Base-by-base conservation (phyloP, 2,888 invertebrate species). In the Rhamphomyia laevipes region DNA sequence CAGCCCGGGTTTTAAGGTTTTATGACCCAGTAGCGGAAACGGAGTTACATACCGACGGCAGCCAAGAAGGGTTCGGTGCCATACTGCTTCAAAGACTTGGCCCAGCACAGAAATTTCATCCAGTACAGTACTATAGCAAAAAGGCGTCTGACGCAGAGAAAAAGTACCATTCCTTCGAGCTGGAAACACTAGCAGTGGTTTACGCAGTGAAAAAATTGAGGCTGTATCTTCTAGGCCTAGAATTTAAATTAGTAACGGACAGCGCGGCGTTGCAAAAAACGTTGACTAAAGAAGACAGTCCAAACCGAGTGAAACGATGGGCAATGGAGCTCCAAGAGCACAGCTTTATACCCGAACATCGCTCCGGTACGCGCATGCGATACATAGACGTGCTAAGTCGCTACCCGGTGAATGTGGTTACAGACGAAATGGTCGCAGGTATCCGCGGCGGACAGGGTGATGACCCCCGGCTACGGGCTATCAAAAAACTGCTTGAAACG, bases 341-440 rank as follows among this genome's bases (percentile, higher is more conserved):
- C 12, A 41, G 45, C 15, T 49, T 45, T 7, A 44, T 38, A 16
- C 16, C 44, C 1, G 49, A 27, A 18, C 49, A 49, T 42, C 17
- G 46, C 11, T 27, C 38, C 10, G 46, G 46, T 12, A 5, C 38
- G 3, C 16, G 13, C 4, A 46, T 46, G 46, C 5, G 46, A 16
- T 27, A 40, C 16, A 30, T 40, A 1, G 46, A 46, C 15, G 46
- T 40, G 11, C 10, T 46, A 16, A 46, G 46, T 27, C 35, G 45
- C 5, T n/a, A 35, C n/a, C 35, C 35, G 7, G 23, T 4, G 2
- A 27, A 27, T 9, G 4, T 9, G 7, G 9, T 27, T 7, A 27
- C 23, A 9, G 23, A 27, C 7, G 9, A 9, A 2, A 27, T 27
- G 23, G 2, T 9, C 2, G 7, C 23, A 7, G 9, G 9, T 9